Conservation (phyloP, 2,113 vertebrate genomes). For the Phycodurus eques region DNA sequence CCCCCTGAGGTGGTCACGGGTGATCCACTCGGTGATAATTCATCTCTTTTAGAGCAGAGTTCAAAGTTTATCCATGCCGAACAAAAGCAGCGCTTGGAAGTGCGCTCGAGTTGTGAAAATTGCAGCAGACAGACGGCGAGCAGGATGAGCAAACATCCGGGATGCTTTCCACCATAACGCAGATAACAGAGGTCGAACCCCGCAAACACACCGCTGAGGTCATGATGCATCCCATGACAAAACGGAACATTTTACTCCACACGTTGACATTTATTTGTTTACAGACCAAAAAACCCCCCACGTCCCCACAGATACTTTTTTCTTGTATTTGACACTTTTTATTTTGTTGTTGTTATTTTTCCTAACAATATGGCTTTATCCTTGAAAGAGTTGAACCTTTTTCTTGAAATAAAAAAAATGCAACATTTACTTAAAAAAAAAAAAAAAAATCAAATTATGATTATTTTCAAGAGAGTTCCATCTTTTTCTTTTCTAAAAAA, state of each 20-base stretch:
- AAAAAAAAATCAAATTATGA: too few species aligned
- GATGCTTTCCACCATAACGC: conserved; percentile 51
- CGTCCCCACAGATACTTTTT: too few species aligned
- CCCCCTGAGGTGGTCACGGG: not conserved
- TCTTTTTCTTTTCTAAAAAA: too few species aligned
- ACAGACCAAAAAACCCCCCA: not conserved
- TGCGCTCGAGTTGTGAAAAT: conserved; percentile 37
- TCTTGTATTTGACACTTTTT: too few species aligned
- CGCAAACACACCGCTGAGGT: conserved; percentile 4
- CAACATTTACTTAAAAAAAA: too few species aligned
- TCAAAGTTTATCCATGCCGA: conserved; percentile 36
- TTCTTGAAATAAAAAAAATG: too few species aligned
- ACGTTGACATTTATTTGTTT: not conserved
- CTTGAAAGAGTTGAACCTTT: too few species aligned
- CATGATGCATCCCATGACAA: not conserved
- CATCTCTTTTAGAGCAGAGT: conserved; percentile 37
- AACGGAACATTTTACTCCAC: not conserved
- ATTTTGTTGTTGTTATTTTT: too few species aligned
- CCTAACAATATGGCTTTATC: too few species aligned
- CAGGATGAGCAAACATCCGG: conserved; percentile 52
- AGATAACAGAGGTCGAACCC: conserved; percentile 25
- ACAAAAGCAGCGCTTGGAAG: conserved; percentile 55
- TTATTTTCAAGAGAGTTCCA: too few species aligned
- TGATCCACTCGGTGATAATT: conserved; percentile 14
- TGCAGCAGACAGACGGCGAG: conserved; percentile 2